Evolutionary conservation across 2,888 invertebrate species (phyloP).

Genomic region (Pterostichus madidus): DNA sequence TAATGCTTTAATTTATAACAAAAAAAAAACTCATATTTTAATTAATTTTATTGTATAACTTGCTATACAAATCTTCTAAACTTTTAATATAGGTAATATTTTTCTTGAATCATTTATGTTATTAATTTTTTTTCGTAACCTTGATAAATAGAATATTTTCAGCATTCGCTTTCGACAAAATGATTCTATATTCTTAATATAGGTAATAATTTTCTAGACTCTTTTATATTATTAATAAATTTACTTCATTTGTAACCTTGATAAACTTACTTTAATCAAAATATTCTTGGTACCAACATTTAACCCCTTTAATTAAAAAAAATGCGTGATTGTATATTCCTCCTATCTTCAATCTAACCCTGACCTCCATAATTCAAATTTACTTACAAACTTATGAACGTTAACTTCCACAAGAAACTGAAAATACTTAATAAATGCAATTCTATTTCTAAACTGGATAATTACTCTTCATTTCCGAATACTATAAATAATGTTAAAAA

Average conservation of each 20-base stretch:
- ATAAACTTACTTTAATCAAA: not conserved
- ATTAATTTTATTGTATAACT: too few relatives aligned
- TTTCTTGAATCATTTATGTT: too few relatives aligned
- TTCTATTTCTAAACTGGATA: conserved; percentile 45
- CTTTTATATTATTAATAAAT: too few relatives aligned
- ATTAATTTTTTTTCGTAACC: too few relatives aligned
- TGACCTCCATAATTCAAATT: conserved; percentile 6
- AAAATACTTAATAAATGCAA: conserved; percentile 15
- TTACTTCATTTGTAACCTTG: not conserved
- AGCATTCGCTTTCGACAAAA: too few relatives aligned
- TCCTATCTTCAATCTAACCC: conserved; percentile 3
- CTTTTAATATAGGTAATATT: too few relatives aligned
- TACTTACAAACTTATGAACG: not conserved
- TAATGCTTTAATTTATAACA: too few relatives aligned
- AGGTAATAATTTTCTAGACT: too few relatives aligned
- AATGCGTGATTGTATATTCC: not conserved
- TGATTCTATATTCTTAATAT: too few relatives aligned
- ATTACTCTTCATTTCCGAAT: conserved; percentile 20
- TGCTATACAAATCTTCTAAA: too few relatives aligned
- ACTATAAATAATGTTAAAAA: conserved; percentile 19
- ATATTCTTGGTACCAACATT: not conserved
- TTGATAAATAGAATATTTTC: too few relatives aligned
- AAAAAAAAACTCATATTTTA: too few relatives aligned
- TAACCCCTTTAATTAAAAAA: conserved; percentile 1
- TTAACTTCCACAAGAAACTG: conserved; percentile 1